Base-by-base conservation (phyloP, 2,888 invertebrate genomes). In the Rhagium mordax region DNA sequence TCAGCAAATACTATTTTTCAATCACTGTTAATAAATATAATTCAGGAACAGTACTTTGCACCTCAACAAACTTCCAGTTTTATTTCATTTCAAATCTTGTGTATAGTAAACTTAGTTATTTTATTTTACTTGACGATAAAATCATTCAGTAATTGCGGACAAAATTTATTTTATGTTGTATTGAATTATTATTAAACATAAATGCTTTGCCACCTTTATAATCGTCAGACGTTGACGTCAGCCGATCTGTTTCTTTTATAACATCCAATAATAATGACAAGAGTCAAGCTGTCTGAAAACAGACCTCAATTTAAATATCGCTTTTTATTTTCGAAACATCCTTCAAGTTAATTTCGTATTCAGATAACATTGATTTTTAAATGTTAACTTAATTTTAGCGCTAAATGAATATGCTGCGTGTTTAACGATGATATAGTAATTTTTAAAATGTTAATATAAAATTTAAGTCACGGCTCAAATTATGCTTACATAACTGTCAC, bases 281-380 rank as follows among this genome's bases (percentile, higher is more conserved):
- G 62, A 70, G 70, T 62, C 70, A 70, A 70, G 70, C 70, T 51
- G 70, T 70, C 70, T 70, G 53, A 61, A 41, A 47, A n/a, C 33
- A 55, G 16, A 62, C 15, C 15, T 47, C 51, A 18, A 16, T 16
- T 48, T 53, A 47, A 20, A 53, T 53, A 15, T 20, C 49, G 3
- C 27, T 55, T 67, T 60, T 71, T 61, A 71, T 70, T 71, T 71
- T 65, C 57, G 51, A 60, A 51, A 60, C 27, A 71, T 67, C 71
- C 61, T 70, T 67, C 67, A 55, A 10, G 53, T 47, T 71, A 62
- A 67, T 55, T 71, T 27, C 29, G 61, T 24, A 16, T 53, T 48
- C 67, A 55, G 3, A 20, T 71, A 71, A 60, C 61, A 62, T 61
- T 29, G 41, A 27, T 47, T 62, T 61, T 57, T 62, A 67, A 66